Conservation (phyloP, 2,797 vertebrate species). For the Cheirogaleus major region DNA sequence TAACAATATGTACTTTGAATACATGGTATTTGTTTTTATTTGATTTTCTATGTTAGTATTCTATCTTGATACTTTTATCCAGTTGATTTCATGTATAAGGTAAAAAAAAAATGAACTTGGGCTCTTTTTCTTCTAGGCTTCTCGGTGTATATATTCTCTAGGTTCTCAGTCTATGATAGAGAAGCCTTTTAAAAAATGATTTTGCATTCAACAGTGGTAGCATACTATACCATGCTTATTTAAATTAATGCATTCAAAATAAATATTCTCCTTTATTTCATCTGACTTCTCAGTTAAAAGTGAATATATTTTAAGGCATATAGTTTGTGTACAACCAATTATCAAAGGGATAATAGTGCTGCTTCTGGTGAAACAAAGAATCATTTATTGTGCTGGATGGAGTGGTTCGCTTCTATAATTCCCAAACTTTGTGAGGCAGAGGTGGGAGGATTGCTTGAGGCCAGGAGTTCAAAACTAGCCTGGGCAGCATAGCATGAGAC, state of each 20-base stretch:
- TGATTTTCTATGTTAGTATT: conserved; percentile 4
- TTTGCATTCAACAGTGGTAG: conserved; percentile 6
- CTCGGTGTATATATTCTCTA: not conserved
- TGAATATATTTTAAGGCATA: conserved; percentile 3
- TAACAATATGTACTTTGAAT: conserved; percentile 4
- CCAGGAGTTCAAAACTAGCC: not conserved
- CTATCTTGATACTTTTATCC: conserved; percentile 1
- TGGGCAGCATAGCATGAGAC: not conserved
- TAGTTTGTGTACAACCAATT: not conserved
- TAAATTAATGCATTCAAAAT: not conserved
- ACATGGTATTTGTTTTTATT: conserved; percentile 38
- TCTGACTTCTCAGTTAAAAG: conserved; percentile 32
- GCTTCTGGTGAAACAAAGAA: conserved; percentile 31
- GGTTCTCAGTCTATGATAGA: not conserved
- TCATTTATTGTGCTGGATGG: not conserved
- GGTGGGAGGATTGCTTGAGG: not conserved
- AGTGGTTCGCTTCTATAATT: not conserved
- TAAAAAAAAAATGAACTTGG: not conserved
- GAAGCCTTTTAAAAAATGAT: conserved; percentile 27
- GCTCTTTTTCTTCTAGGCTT: not conserved
- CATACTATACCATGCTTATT: not conserved
- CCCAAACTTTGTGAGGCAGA: not conserved
- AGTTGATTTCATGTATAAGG: not conserved
- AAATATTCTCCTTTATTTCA: conserved; percentile 25
- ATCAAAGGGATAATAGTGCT: not conserved